These are phyloP conservation scores for Anarhynchus alexandrinus DNA, from an alignment of 2,113 vertebrate species.

Conservation along the genomic window DNA sequence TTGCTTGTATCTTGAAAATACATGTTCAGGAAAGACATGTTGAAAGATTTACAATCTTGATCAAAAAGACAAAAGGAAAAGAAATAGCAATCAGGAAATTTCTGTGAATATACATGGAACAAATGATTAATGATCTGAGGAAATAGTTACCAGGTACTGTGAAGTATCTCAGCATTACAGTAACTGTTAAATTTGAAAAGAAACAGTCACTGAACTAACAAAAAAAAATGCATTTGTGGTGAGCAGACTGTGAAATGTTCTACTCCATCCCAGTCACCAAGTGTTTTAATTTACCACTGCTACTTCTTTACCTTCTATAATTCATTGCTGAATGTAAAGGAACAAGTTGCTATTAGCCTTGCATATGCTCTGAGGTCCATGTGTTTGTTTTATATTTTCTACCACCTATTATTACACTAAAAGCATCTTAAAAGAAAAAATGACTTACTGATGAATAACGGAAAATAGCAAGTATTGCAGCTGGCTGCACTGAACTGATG, in stretches of 20 bases:
- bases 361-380: background rate
- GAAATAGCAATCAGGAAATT: slow-evolving; percentile 64
- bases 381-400: background rate
- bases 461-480: background rate
- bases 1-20: background rate
- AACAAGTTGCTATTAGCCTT: background rate
- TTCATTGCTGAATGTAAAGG: background rate
- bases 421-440: background rate
- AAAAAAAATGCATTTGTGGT: background rate
- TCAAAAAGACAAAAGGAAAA: slow-evolving; percentile 67
- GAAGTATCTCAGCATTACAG: background rate
- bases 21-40: slow-evolving; percentile 1
- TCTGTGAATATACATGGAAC: slow-evolving; percentile 58
- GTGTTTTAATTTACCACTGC: background rate
- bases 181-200: background rate
- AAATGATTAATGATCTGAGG: slow-evolving; percentile 40
- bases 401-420: background rate
- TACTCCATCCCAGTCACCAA: background rate
- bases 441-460: background rate
- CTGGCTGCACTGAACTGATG: background rate
- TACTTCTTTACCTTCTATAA: background rate
- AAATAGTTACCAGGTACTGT: background rate
- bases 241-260: background rate
- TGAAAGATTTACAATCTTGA: slow-evolving; percentile 41
- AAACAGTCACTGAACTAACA: background rate